These are phyloP conservation scores for Smittia aterrima DNA, from an alignment of 2,888 invertebrate genomes.

Conservation along the genomic window DNA sequence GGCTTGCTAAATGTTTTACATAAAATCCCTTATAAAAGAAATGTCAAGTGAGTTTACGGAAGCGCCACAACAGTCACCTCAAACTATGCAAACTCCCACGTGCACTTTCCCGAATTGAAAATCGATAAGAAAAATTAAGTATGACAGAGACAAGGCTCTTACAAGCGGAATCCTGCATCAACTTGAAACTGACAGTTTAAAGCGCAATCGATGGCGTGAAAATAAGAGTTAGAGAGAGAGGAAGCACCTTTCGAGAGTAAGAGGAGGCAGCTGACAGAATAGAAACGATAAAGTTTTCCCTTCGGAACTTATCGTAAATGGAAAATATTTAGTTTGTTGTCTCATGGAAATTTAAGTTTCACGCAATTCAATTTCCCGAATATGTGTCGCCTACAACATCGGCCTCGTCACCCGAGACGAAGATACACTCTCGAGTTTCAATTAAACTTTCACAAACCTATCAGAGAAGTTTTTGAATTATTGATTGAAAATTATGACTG, in stretches of 20 bases:
- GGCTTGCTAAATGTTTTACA: slow-evolving; percentile 28
- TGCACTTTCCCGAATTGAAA: background rate
- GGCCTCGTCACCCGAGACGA: too few species aligned
- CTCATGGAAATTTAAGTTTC: background rate
- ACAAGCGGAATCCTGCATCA: slow-evolving; percentile 9
- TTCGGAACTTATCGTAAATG: background rate
- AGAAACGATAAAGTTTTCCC: background rate
- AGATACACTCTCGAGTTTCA: background rate
- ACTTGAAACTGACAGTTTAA: slow-evolving; percentile 13
- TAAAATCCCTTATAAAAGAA: background rate
- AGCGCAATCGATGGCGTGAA: background rate
- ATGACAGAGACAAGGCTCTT: slow-evolving; percentile 26
- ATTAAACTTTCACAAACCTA: background rate
- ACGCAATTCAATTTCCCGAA: too few species aligned
- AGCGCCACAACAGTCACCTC: slow-evolving; percentile 1
- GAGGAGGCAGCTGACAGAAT: background rate
- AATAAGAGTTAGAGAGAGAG: background rate
- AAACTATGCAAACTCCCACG: background rate
- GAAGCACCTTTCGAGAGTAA: background rate
- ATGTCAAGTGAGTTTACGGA: background rate
- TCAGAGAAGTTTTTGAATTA: background rate
- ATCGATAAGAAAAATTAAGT: slow-evolving; percentile 1
- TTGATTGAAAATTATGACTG: background rate
- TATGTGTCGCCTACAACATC: too few species aligned
- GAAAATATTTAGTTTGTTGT: background rate